These are phyloP conservation scores for Meandrusa payeni DNA, from an alignment of 2,888 invertebrate genomes.

Conservation along the genomic window DNA sequence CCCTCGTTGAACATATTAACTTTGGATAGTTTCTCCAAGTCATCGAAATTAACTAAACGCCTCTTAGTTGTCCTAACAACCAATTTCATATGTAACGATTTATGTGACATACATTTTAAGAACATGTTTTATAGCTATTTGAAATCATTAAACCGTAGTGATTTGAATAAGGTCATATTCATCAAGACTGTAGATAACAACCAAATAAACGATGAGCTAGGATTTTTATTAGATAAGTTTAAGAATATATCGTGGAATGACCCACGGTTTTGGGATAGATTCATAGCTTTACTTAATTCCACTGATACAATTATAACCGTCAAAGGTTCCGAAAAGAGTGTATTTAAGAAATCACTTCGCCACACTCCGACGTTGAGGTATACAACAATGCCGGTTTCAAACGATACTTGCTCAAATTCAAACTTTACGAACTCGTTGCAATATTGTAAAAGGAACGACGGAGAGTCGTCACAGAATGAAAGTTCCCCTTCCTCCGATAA, in stretches of 20 bases:
- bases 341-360: slow-evolving; percentile 75
- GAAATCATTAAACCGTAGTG: slow-evolving; percentile 69
- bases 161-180: slow-evolving; percentile 71
- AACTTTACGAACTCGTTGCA: slow-evolving; percentile 76
- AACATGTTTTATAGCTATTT: slow-evolving; percentile 75
- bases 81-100: slow-evolving; percentile 70
- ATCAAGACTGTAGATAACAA: slow-evolving; percentile 70
- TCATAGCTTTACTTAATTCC: slow-evolving; percentile 89
- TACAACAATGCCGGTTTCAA: slow-evolving; percentile 80
- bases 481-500: slow-evolving; percentile 78
- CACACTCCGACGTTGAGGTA: slow-evolving; percentile 75
- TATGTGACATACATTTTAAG: slow-evolving; percentile 73
- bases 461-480: slow-evolving; percentile 79
- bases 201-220: slow-evolving; percentile 70
- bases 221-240: slow-evolving; percentile 77
- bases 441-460: slow-evolving; percentile 69
- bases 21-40: slow-evolving; percentile 71
- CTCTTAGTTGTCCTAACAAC: slow-evolving; percentile 82
- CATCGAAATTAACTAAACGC: slow-evolving; percentile 73
- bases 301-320: slow-evolving; percentile 77
- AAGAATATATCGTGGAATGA: slow-evolving; percentile 88
- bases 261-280: slow-evolving; percentile 92
- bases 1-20: slow-evolving; percentile 83
- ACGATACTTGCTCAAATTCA: slow-evolving; percentile 77
- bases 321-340: slow-evolving; percentile 66